Evolutionary conservation across 2,888 invertebrate genomes (phyloP).

Genomic region (Conchocele bisecta): DNA sequence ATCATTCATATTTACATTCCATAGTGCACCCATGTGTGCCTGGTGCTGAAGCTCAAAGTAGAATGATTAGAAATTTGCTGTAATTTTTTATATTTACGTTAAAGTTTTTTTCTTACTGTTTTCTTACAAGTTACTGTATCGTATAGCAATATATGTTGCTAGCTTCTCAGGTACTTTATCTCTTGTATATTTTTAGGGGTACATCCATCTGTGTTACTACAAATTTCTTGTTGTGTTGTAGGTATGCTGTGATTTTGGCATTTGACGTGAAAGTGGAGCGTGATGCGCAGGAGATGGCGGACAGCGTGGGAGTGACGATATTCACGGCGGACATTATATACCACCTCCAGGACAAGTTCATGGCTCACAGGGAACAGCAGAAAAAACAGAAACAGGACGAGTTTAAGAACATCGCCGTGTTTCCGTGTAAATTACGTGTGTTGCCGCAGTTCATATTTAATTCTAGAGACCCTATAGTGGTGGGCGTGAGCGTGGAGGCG

Average conservation of each 20-base stretch:
- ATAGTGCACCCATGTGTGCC: no score
- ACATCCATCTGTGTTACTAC: no score
- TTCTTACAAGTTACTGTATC: no score
- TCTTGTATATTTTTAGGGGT: no score
- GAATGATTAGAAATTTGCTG: no score
- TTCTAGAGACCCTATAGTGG: constrained; percentile 98
- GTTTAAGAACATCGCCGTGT: constrained; percentile 98
- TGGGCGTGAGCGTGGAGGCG: constrained; percentile 97
- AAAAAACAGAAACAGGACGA: constrained; percentile 96
- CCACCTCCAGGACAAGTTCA: constrained; percentile 99
- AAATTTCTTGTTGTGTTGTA: constrained; percentile 83
- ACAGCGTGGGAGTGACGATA: constrained; percentile 90
- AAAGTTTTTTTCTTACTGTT: no score
- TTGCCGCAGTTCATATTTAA: constrained; percentile 97
- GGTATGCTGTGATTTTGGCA: constrained; percentile 98
- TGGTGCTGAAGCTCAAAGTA: no score
- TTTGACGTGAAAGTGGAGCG: constrained; percentile 99
- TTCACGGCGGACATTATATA: constrained; percentile 99
- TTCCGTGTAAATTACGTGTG: constrained; percentile 94
- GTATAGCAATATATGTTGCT: no score
- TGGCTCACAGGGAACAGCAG: constrained; percentile 90
- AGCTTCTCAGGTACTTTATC: no score
- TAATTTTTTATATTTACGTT: no score
- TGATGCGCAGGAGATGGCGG: constrained; percentile 99
- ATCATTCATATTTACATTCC: no score